phyloP scores from a whole-genome alignment of 2,113 vertebrate species.

The Pantherophis guttatus region DNA sequence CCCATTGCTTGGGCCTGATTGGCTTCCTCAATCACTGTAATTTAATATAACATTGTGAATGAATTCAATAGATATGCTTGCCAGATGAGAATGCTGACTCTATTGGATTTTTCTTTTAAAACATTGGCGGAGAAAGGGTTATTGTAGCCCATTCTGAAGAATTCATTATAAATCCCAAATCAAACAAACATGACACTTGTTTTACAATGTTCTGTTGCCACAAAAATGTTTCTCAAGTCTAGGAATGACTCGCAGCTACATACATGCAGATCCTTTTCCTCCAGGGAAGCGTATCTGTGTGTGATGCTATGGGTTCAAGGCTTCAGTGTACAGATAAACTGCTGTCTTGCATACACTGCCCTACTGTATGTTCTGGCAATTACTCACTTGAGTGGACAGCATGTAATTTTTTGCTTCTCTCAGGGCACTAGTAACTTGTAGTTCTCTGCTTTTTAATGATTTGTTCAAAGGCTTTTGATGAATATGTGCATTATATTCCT shows the following conservation, averaged over 20 bases:
- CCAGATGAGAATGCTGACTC: constrained; percentile 2
- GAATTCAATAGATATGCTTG: not conserved
- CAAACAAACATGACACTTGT: constrained; percentile 31
- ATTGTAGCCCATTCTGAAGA: not conserved
- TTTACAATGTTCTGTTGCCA: constrained; percentile 12
- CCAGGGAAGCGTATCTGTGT: constrained; percentile 18
- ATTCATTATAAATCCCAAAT: not conserved
- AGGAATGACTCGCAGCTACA: not conserved
- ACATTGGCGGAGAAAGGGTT: not conserved
- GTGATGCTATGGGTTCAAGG: constrained; percentile 24
- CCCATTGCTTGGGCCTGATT: not conserved
- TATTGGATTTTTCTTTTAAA: not conserved
- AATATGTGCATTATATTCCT: constrained; percentile 25
- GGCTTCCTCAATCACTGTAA: not conserved
- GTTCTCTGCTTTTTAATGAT: constrained; percentile 26
- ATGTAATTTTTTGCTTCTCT: constrained; percentile 43
- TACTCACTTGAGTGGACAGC: constrained; percentile 55
- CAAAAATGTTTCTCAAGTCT: constrained; percentile 31
- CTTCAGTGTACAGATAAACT: constrained; percentile 31
- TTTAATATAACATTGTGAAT: not conserved
- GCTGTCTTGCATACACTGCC: constrained; percentile 26
- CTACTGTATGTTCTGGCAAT: constrained; percentile 25
- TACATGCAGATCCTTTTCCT: not conserved
- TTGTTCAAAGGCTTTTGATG: constrained; percentile 45
- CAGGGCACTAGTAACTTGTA: constrained; percentile 42